phyloP scores from a whole-genome alignment of 2,888 invertebrate genomes.

The Artemia sp. region DNA sequence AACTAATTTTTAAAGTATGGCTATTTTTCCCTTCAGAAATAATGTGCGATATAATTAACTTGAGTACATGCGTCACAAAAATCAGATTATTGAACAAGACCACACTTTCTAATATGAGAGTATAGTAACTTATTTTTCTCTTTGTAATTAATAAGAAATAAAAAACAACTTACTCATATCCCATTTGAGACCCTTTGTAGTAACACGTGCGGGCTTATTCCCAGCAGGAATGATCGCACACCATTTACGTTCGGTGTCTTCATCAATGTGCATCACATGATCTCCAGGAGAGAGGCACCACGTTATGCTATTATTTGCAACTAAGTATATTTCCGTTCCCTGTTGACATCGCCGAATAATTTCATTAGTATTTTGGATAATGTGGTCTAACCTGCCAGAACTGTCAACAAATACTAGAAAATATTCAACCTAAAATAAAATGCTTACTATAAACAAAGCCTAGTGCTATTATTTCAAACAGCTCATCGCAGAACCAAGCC shows the following conservation, averaged over 20 bases:
- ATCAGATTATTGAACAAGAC: too few relatives aligned
- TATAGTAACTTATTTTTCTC: too few relatives aligned
- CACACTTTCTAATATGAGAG: too few relatives aligned
- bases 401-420: background rate
- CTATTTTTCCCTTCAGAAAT: too few relatives aligned
- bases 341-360: background rate
- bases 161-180: slow-evolving; percentile 7
- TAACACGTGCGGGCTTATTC: background rate
- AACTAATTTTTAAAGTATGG: too few relatives aligned
- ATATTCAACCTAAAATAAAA: background rate
- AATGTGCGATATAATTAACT: too few relatives aligned
- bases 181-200: slow-evolving; percentile 2
- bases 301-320: slow-evolving; percentile 5
- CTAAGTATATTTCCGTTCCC: background rate
- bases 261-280: background rate
- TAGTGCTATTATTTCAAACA: too few relatives aligned
- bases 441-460: too few relatives aligned
- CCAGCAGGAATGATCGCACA: slow-evolving; percentile 1
- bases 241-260: background rate
- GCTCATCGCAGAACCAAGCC: too few relatives aligned
- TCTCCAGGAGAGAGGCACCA: background rate
- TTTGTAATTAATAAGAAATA: background rate
- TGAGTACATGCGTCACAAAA: too few relatives aligned
- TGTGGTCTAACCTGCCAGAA: background rate
- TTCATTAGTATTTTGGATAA: slow-evolving; percentile 1